phyloP scores from a whole-genome alignment of 2,113 vertebrate genomes.

The Piprites chloris region DNA sequence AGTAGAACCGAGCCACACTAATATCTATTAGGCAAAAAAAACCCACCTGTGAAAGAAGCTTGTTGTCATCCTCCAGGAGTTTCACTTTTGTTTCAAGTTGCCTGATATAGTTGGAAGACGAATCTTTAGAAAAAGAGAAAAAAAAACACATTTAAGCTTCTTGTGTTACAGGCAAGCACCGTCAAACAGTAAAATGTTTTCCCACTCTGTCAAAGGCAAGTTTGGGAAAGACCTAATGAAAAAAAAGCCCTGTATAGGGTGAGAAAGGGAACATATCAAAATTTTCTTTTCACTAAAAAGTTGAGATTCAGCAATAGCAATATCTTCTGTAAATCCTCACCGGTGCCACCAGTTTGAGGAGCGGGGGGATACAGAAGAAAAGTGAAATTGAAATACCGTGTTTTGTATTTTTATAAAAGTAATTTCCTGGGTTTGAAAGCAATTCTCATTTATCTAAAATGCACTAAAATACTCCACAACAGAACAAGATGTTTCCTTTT shows the following conservation, averaged over 20 bases:
- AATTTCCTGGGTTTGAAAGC: background rate
- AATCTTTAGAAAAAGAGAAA: slow-evolving; percentile 74
- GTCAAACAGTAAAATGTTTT: background rate
- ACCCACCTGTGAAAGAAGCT: slow-evolving; percentile 89
- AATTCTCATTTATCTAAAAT: background rate
- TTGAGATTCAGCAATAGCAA: background rate
- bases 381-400: background rate
- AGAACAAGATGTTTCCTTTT: slow-evolving; percentile 3
- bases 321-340: background rate
- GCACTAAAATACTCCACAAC: background rate
- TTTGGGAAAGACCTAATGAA: background rate
- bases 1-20: background rate
- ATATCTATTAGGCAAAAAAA: background rate
- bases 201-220: background rate
- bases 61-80: slow-evolving; percentile 89
- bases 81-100: slow-evolving; percentile 94
- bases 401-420: background rate
- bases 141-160: background rate
- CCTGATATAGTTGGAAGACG: slow-evolving; percentile 89
- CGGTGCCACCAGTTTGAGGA: background rate
- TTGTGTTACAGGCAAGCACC: background rate
- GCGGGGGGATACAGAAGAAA: background rate
- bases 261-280: background rate
- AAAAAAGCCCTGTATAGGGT: background rate
- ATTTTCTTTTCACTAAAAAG: background rate